Evolutionary conservation across 2,113 vertebrate genomes (phyloP), one percentile per base, ranked within the genome.

Genomic region (Climacteris rufus): DNA sequence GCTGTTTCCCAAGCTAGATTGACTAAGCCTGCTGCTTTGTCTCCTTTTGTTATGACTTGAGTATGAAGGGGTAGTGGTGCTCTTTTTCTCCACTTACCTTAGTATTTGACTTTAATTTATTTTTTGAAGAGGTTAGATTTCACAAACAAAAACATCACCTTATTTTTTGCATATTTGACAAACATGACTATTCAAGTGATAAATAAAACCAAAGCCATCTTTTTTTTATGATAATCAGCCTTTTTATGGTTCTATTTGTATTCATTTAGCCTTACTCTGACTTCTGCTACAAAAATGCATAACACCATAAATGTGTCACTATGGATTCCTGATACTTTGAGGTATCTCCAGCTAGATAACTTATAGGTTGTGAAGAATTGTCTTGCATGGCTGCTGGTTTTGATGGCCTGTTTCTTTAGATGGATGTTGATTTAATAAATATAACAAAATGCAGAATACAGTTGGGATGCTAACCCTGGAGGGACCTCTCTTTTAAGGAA

Each of bases 171-270:
- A 7, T 50, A 21, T 60, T 76, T 83, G 20, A 40, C 3, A 19
- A 52, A 65, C 7, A 11, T 17, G 4, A 30, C 18, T 69, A 12
- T 47, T 70, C 1, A 71, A 39, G 5, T 56, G 11, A 7, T 30
- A 56, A 47, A 4, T 64, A 47, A 82, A 75, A 63, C 0, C 1
- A 52, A 50, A 74, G 6, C 0, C 3, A 39, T 13, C 1, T 63
- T 25, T n/a, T 70, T 83, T 37, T 57, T 30, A 21, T 40, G 3
- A 5, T n/a, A 45, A 47, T 42, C n/a, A 56, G 11, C 4, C 5
- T 85, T 75, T 45, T 53, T 15, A 7, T 35, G 1, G 50, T 87
- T 59, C 24, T 11, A 4, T 24, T 71, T 77, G 7, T 8, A 27
- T 77, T 86, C 1, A 11, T 83, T 81, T 57, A 69, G 5, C 8